These are phyloP conservation scores for Unio delphinus DNA, from an alignment of 2,888 invertebrate species.

Conservation along the genomic window DNA sequence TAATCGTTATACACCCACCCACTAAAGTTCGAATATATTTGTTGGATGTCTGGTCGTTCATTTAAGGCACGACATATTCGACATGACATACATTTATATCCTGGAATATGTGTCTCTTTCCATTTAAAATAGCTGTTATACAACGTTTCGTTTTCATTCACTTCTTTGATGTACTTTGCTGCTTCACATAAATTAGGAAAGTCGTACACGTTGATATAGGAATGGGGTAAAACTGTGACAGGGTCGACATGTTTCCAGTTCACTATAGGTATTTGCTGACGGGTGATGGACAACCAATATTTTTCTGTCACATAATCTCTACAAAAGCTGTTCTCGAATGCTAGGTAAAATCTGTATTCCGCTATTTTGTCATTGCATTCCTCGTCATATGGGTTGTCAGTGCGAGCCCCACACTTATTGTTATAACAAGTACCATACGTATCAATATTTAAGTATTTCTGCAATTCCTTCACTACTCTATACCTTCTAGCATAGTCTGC, in stretches of 20 bases:
- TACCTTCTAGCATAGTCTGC: too few species aligned
- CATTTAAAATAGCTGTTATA: slow-evolving; percentile 25
- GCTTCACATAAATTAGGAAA: slow-evolving; percentile 16
- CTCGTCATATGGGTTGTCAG: too few species aligned
- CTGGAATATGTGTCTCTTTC: slow-evolving; percentile 4
- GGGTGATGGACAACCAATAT: slow-evolving; percentile 17
- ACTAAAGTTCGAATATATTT: too few species aligned
- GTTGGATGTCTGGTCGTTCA: too few species aligned
- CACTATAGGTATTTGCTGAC: slow-evolving; percentile 15
- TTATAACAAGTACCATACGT: too few species aligned
- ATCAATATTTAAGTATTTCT: too few species aligned
- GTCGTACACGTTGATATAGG: slow-evolving; percentile 22
- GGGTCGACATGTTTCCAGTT: slow-evolving; percentile 15
- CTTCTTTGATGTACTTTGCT: slow-evolving; percentile 17
- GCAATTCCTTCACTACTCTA: too few species aligned
- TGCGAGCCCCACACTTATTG: too few species aligned
- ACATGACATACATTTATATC: too few species aligned
- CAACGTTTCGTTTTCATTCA: slow-evolving; percentile 14
- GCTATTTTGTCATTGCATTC: background rate
- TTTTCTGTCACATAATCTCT: slow-evolving; percentile 20
- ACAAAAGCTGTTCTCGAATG: slow-evolving; percentile 22
- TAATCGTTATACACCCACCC: too few species aligned
- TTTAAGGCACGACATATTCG: too few species aligned
- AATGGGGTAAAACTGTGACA: slow-evolving; percentile 13
- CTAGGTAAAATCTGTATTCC: slow-evolving; percentile 18